Evolutionary conservation across 2,113 vertebrate species (phyloP).

Genomic region (Apeltes quadracus): DNA sequence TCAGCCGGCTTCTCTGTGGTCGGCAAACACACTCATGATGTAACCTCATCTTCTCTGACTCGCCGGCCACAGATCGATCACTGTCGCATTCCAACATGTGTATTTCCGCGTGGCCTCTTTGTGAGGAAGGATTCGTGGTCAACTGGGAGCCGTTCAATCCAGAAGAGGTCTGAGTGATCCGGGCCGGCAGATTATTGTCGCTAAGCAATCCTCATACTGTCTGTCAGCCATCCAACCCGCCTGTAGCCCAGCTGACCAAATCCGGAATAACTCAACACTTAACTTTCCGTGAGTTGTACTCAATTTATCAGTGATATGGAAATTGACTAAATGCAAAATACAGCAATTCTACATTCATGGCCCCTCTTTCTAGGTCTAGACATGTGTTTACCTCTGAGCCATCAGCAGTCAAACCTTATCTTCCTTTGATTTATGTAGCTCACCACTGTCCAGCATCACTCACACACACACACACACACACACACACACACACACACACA

Average conservation of each 20-base stretch:
- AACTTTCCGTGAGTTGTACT: slow-evolving; percentile 45
- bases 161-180: slow-evolving; percentile 22
- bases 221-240: slow-evolving; percentile 54
- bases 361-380: neutral
- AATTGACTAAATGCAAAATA: neutral
- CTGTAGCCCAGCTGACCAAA: slow-evolving; percentile 46
- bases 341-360: neutral
- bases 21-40: slow-evolving; percentile 14
- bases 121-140: neutral
- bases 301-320: neutral
- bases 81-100: slow-evolving; percentile 27
- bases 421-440: slow-evolving; percentile 50
- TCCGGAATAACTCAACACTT: neutral
- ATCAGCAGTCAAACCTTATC: slow-evolving; percentile 54
- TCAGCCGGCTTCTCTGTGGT: neutral
- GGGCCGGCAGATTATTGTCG: slow-evolving; percentile 63
- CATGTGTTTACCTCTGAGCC: slow-evolving; percentile 38
- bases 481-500: neutral
- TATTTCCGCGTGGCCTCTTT: neutral
- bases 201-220: slow-evolving; percentile 71
- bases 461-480: neutral
- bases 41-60: slow-evolving; percentile 23
- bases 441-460: slow-evolving; percentile 43
- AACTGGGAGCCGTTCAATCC: neutral
- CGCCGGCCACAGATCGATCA: slow-evolving; percentile 29